Evolutionary conservation across 2,888 invertebrate species (phyloP).

Genomic region (Alviniconcha strummeri): DNA sequence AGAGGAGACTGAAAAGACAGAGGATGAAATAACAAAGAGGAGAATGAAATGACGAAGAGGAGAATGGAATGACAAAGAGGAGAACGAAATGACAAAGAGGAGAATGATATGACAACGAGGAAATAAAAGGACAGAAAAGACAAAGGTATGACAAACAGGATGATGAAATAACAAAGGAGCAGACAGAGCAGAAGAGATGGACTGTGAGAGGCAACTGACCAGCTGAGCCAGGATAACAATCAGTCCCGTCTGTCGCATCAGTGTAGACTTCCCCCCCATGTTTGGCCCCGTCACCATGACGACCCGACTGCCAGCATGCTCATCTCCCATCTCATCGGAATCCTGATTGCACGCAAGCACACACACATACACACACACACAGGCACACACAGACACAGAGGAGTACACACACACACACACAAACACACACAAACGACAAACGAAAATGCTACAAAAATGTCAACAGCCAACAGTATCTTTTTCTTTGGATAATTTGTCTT

Average conservation of each 20-base stretch:
- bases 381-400: background rate
- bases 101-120: no score
- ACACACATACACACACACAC: background rate
- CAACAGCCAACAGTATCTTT: no score
- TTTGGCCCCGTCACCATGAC: conserved; percentile 93
- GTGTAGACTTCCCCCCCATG: conserved; percentile 99
- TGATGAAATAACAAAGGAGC: no score
- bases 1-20: no score
- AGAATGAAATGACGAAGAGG: no score
- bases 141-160: no score
- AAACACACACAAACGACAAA: background rate
- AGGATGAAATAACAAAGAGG: no score
- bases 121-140: no score
- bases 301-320: conserved; percentile 51
- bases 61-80: no score
- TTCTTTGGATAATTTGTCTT: no score
- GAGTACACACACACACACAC: background rate
- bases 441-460: background rate
- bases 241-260: conserved; percentile 96
- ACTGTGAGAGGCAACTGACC: conserved; percentile 77
- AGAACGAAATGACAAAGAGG: no score
- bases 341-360: background rate
- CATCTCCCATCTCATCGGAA: background rate
- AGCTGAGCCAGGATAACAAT: conserved; percentile 94
- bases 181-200: no score